These are phyloP conservation scores for Macrocentrus cingulum DNA, from an alignment of 1,140 invertebrate species.

Conservation along the genomic window DNA sequence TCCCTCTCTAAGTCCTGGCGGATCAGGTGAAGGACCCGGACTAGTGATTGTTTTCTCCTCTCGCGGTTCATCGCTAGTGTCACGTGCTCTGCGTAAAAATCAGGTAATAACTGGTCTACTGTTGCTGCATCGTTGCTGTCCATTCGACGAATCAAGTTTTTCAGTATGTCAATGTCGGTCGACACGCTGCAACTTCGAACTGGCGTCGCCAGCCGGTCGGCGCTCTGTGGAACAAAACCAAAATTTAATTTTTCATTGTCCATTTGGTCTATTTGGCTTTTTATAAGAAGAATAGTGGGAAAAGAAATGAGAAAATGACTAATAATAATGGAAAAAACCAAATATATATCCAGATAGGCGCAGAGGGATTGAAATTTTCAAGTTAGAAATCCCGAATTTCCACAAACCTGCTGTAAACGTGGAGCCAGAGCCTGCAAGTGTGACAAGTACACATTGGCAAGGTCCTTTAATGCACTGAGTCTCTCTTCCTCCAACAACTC, in stretches of 20 bases:
- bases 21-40: constrained; percentile 80
- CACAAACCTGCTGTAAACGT: constrained; percentile 59
- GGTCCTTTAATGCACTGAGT: constrained; percentile 77
- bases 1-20: constrained; percentile 85
- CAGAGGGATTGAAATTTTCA: background rate
- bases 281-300: too few species aligned
- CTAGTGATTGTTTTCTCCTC: constrained; percentile 76
- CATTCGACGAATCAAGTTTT: constrained; percentile 64
- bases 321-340: too few species aligned
- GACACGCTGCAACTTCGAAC: constrained; percentile 71
- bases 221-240: constrained; percentile 63
- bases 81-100: constrained; percentile 93
- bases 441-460: constrained; percentile 76
- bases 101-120: constrained; percentile 82
- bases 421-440: constrained; percentile 77
- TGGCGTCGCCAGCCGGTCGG: constrained; percentile 69
- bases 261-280: too few species aligned
- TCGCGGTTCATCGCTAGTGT: constrained; percentile 91
- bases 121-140: constrained; percentile 46
- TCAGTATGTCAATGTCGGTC: constrained; percentile 71
- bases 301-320: too few species aligned
- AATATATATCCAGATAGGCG: too few species aligned
- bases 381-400: background rate
- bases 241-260: background rate
- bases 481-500: constrained; percentile 89